A percentile compares a stretch with the other conserved stretches of the same genome.
phyloP scores from a whole-genome alignment of 1,140 invertebrate genomes.

The Polyergus mexicanus region DNA sequence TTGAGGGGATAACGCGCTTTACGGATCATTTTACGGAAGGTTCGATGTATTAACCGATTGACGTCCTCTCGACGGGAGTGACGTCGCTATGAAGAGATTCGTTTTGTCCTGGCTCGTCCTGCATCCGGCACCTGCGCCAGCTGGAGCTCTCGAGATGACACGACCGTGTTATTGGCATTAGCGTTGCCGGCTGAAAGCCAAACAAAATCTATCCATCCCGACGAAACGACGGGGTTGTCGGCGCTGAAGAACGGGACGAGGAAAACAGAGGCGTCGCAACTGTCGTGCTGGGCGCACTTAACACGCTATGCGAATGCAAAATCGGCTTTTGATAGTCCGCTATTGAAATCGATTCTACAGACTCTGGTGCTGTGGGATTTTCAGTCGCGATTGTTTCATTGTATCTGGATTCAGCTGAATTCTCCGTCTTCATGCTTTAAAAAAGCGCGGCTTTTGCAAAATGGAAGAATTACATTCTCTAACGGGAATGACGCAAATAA shows the following conservation, averaged over 20 bases:
- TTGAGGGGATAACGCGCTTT: slow-evolving; percentile 26
- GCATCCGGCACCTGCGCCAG: slow-evolving; percentile 62
- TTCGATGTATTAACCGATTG: slow-evolving; percentile 57
- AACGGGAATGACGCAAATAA: slow-evolving; percentile 16
- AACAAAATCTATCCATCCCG: slow-evolving; percentile 68
- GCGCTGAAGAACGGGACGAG: slow-evolving; percentile 45
- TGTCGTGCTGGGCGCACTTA: slow-evolving; percentile 17
- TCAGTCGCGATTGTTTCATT: slow-evolving; percentile 18
- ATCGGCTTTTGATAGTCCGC: slow-evolving; percentile 43
- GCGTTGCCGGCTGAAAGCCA: slow-evolving; percentile 72
- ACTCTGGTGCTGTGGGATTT: slow-evolving; percentile 20
- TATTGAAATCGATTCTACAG: slow-evolving; percentile 48
- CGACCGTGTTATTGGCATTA: slow-evolving; percentile 74
- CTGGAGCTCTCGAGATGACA: slow-evolving; percentile 73
- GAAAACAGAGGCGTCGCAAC: slow-evolving; percentile 54
- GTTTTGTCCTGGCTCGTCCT: slow-evolving; percentile 64
- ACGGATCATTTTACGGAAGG: slow-evolving; percentile 42
- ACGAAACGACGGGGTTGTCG: slow-evolving; percentile 29
- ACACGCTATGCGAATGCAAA: slow-evolving; percentile 50
- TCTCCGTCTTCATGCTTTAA: slow-evolving; percentile 42
- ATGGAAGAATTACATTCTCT: slow-evolving; percentile 28
- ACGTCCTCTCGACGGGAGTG: slow-evolving; percentile 56
- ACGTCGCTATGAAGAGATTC: slow-evolving; percentile 69
- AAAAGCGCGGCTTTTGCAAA: slow-evolving; percentile 32
- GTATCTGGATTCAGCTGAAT: slow-evolving; percentile 16